A percentile compares a stretch with the other conserved stretches of the same genome.
These are phyloP conservation scores for Rhynchotus rufescens DNA, from an alignment of 2,797 vertebrate genomes.

Conservation along the genomic window DNA sequence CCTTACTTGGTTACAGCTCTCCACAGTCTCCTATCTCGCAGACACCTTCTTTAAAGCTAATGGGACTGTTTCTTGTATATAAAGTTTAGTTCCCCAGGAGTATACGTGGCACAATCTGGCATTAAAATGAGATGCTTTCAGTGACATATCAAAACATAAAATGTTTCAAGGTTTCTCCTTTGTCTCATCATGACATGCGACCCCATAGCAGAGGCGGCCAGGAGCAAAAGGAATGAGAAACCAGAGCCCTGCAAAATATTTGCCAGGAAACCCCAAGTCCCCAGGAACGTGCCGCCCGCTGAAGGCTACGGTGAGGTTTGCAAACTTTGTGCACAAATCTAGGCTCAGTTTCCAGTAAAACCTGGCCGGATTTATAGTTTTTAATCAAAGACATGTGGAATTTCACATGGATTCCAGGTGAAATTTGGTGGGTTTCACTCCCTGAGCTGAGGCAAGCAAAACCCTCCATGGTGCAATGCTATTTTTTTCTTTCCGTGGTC, in stretches of 20 bases:
- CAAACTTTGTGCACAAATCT: neutral
- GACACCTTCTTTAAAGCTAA: neutral
- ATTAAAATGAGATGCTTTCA: neutral
- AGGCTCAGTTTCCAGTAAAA: neutral
- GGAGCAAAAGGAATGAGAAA: neutral
- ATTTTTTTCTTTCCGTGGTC: neutral
- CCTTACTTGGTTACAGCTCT: neutral
- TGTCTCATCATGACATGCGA: neutral
- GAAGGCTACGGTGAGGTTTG: neutral
- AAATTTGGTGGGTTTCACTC: neutral
- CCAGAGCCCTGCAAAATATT: neutral
- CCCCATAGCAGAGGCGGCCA: neutral
- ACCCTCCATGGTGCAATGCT: neutral
- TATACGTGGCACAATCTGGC: neutral
- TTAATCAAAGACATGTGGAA: constrained; percentile 2
- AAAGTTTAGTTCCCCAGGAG: neutral
- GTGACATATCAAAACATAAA: neutral
- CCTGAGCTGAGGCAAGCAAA: neutral
- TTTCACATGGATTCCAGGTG: neutral
- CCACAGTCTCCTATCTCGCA: neutral
- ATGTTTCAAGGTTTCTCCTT: neutral
- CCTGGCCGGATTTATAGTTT: neutral
- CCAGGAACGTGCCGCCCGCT: neutral
- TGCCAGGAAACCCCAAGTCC: neutral
- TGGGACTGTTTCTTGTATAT: neutral